Evolutionary conservation across 2,113 vertebrate species (phyloP), one percentile per base, ranked within the genome.

Genomic region (Pelodiscus sinensis): DNA sequence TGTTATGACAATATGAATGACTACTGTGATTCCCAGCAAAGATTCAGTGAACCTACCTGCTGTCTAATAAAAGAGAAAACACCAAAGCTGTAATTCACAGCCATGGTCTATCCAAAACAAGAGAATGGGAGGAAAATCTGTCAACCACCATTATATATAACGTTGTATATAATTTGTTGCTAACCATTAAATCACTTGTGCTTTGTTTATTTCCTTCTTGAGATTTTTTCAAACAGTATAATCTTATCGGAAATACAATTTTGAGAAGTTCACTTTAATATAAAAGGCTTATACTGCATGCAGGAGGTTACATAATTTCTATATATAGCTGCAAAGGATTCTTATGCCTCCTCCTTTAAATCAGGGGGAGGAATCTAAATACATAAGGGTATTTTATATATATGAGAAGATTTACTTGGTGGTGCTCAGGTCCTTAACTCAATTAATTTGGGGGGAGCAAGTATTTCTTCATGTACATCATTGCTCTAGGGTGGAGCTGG

Each of bases 21-120:
- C n/a, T 60, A 81, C 38, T 77, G 38, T 60, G 79, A 50, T 51
- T 82, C 87, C 84, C 79, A 75, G 77, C 38, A 92, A 91, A 93
- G 78, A 75, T 58, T 60, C 78, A 91, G 50, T 87, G 88, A 83
- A 52, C 50, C 50, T 81, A 81, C 77, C 77, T 81, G 35, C 38
- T 57, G 55, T 52, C 84, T 92, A 91, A 92, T 65, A 91, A 89
- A 93, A 83, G 80, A 92, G 51, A 65, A 92, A 92, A 94, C 71
- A 92, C 35, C 58, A 84, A 75, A 88, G 54, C 62, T 81, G 82
- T 94, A 97, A 91, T 55, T 94, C 82, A 81, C 15, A 88, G 73
- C 73, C 85, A 12, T 87, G 79, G 75, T 93, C 75, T 79, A 92
- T 87, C 78, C 84, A 77, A 93, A 88, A 57, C 27, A 62, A 91